Base-by-base conservation (phyloP, 2,113 vertebrate species). In the Climacteris rufus region DNA sequence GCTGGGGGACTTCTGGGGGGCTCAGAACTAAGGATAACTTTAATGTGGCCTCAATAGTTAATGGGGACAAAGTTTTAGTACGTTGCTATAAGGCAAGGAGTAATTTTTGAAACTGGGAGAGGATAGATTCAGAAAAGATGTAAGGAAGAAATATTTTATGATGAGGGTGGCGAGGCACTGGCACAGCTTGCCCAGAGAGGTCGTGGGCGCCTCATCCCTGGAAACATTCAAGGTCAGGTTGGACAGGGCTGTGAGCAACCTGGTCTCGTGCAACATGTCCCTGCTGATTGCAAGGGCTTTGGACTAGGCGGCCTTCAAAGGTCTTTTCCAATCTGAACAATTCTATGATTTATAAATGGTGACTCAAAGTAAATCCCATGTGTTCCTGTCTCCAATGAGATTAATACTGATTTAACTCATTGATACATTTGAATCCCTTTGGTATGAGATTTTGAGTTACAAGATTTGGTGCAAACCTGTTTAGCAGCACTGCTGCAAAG, bases 211-310 rank as follows among this genome's bases (percentile, higher is more conserved):
- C 3, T 5, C 35, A 56, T 61, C 35, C 35, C 4, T 77, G 79
- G 49, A 23, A 83, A 56, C 27, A 14, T 54, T 47, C 23, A 42
- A 11, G 14, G 23, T n/a, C 44, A 53, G 23, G 4, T 30, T 30
- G 15, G 25, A 53, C 0, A 3, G 15, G n/a, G 6, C 30, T 76
- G 28, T 82, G 45, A 64, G 23, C 45, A 42, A 7, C 44, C 10
- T 85, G 40, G 4, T 69, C n/a, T 40, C 10, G 13, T 45, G 20
- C 11, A 64, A 19, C 15, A 37, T 31, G 10, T 52, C 30, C 35
- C 49, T 45, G 22, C 9, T 37, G 4, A 8, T 39, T 81, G 57
- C 0, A 2, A 24, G 7, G 8, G 7, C 1, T 4, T 64, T 53
- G 72, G 28, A 45, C 33, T 54, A 30, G 11, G 10, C 23, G 22